phyloP scores from a whole-genome alignment of 2,113 vertebrate genomes.

The Centrocercus urophasianus region DNA sequence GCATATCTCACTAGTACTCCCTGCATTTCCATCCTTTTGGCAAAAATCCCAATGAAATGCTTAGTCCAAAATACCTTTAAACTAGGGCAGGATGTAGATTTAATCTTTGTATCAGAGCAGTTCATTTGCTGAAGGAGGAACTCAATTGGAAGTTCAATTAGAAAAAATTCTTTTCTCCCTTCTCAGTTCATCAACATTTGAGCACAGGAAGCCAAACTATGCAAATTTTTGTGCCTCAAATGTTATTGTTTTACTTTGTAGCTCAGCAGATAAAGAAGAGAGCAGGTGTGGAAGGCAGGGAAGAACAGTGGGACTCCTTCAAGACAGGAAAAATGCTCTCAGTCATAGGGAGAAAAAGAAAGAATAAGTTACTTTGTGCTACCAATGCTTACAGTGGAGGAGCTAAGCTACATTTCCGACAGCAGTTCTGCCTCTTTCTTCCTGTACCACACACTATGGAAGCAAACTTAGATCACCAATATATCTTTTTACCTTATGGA shows the following conservation, averaged over 20 bases:
- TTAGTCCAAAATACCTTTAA: not conserved
- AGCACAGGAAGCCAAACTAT: not conserved
- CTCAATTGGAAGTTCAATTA: not conserved
- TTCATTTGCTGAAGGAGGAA: not conserved
- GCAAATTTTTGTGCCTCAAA: conserved; percentile 28
- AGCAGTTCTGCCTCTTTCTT: conserved; percentile 20
- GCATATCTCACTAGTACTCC: not conserved
- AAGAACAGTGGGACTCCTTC: conserved; percentile 65
- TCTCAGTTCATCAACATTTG: not conserved
- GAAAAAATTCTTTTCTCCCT: not conserved
- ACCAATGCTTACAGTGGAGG: not conserved
- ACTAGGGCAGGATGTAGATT: not conserved
- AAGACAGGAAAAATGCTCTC: conserved; percentile 49
- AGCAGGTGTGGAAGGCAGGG: conserved; percentile 68
- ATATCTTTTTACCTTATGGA: not conserved
- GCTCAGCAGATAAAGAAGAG: conserved; percentile 50
- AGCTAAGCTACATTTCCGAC: conserved; percentile 1
- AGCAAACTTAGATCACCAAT: not conserved
- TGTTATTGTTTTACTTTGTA: conserved; percentile 55
- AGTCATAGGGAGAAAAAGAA: conserved; percentile 42
- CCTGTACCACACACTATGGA: rapidly evolving
- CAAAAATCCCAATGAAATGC: not conserved
- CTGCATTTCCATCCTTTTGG: not conserved
- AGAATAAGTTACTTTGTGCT: conserved; percentile 21
- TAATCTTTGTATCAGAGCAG: not conserved